Base-by-base conservation (phyloP, 2,888 invertebrate genomes). In the Polydrusus pterygomalis region DNA sequence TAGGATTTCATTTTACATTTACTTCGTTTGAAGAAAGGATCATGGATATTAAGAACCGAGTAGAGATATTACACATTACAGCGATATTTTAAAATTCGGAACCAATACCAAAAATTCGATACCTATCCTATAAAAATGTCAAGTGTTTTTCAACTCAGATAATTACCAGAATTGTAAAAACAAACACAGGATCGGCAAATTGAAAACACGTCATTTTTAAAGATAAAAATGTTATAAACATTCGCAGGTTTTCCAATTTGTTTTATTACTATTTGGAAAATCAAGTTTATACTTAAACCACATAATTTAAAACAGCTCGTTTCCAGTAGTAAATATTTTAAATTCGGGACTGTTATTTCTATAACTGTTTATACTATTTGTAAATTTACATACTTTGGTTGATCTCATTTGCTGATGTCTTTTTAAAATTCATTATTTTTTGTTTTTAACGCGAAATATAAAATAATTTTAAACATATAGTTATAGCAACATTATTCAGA, bases 301-400 rank as follows among this genome's bases (percentile, higher is more conserved):
- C n/a, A 40, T 60, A 60, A 38, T 60, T 38, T 38, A 38, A 60
- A 38, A 18, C 38, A 60, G 38, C 17, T 34, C 13, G 1, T 30
- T 54, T 8, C 47, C n/a, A 43, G 17, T 15, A 3, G 34, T 60
- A 60, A 60, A 60, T 60, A 60, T 60, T 60, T 60, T 60, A 18
- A 60, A 30, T 38, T 38, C 58, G 10, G 7, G 11, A 60, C 11
- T 60, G 58, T 60, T 38, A 60, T 15, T 56, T 15, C 0, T 13
- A 38, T 17, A 38, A 60, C 10, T n/a, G 56, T 60, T 38, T 60
- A 60, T 60, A 15, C n/a, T n/a, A n/a, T n/a, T n/a, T n/a, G n/a
- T n/a, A n/a, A n/a, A n/a, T n/a, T 60, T 60, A 25, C 25, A 25
- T 25, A n/a, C n/a, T 25, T 25, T 25, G 25, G 25, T 25, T 25